Evolutionary conservation across 2,113 vertebrate genomes (phyloP).

Genomic region (Hemicordylus capensis): DNA sequence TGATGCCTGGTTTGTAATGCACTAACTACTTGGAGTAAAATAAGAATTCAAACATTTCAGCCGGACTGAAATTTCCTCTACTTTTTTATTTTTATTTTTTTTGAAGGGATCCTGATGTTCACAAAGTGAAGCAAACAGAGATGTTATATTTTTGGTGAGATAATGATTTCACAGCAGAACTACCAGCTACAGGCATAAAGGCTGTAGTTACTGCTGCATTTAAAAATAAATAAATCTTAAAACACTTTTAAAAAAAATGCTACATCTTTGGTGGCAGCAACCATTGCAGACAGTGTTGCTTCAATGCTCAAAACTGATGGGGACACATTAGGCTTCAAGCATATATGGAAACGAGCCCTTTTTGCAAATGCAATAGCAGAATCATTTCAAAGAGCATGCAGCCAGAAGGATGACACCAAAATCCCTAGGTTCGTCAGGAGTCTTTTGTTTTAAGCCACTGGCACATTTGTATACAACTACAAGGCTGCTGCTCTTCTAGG

Average conservation of each 20-base stretch:
- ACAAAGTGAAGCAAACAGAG: constrained; percentile 48
- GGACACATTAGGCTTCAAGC: neutral
- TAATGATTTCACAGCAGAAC: constrained; percentile 41
- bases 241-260: too few species aligned
- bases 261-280: constrained; percentile 14
- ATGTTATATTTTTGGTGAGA: constrained; percentile 42
- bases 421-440: neutral
- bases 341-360: constrained; percentile 2
- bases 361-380: neutral
- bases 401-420: neutral
- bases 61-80: constrained; percentile 19
- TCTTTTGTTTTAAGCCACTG: neutral
- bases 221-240: constrained; percentile 16
- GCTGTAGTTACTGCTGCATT: neutral
- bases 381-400: neutral
- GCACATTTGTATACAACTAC: neutral
- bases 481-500: neutral
- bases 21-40: constrained; percentile 35
- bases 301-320: constrained; percentile 12
- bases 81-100: constrained; percentile 20
- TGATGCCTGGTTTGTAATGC: neutral
- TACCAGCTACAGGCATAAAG: neutral
- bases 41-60: constrained; percentile 19
- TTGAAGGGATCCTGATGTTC: constrained; percentile 22
- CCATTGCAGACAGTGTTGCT: neutral